phyloP scores from a whole-genome alignment of 2,888 invertebrate genomes.

The Carpatolechia fugitivella region DNA sequence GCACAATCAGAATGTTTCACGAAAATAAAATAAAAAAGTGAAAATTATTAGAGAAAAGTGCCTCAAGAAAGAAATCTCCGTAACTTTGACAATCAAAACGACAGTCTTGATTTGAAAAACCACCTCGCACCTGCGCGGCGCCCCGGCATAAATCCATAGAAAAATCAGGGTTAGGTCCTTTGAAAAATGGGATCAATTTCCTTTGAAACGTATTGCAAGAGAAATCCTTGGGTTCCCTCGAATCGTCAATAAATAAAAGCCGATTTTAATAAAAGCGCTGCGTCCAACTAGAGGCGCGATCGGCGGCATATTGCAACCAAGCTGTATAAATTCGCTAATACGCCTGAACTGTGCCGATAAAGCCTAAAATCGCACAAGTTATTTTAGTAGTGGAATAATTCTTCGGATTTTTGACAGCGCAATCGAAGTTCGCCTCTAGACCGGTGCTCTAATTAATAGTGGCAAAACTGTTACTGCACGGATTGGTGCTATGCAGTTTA shows the following conservation, averaged over 20 bases:
- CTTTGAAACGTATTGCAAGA: conserved; percentile 40
- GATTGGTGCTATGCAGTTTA: conserved; percentile 42
- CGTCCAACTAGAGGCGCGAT: conserved; percentile 53
- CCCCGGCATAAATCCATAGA: conserved; percentile 8
- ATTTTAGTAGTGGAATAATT: conserved; percentile 75
- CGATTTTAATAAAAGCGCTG: conserved; percentile 72
- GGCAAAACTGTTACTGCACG: conserved; percentile 53
- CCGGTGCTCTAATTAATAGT: conserved; percentile 71
- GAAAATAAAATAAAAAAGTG: not conserved
- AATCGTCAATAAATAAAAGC: conserved; percentile 70
- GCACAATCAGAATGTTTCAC: no score
- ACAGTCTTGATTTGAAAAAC: conserved; percentile 1
- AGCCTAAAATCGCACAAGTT: conserved; percentile 76
- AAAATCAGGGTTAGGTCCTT: conserved; percentile 8
- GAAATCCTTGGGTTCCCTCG: conserved; percentile 48
- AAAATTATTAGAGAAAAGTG: not conserved
- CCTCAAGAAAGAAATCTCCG: not conserved
- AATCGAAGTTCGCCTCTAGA: conserved; percentile 77
- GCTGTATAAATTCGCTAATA: conserved; percentile 74
- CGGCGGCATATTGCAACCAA: conserved; percentile 68
- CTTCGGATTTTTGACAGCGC: conserved; percentile 79
- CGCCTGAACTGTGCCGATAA: conserved; percentile 75
- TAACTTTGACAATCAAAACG: not conserved
- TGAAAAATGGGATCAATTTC: conserved; percentile 24
- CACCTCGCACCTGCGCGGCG: conserved; percentile 2